Evolutionary conservation across 2,113 vertebrate species (phyloP), one percentile per base, ranked within the genome.

Genomic region (Monopterus albus): DNA sequence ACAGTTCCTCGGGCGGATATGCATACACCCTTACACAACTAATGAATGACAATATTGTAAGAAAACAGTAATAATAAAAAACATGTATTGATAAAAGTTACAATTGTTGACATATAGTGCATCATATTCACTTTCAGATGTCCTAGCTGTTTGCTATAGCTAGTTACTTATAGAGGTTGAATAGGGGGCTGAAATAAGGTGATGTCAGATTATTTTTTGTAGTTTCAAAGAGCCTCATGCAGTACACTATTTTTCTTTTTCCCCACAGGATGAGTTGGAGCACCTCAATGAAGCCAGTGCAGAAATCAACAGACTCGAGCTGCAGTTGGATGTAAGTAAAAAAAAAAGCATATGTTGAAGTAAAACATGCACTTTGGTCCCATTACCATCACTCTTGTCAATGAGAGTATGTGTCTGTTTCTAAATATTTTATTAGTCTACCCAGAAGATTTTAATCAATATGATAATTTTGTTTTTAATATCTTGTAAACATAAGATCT

Each of bases 231-330:
- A 2, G 14, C 21, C 15, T 38, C 11, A 68, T 36, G 13, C 55
- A 31, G 31, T 5, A 14, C 29, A 26, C 28, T 9, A 5, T 43
- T 33, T 15, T 5, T n/a, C n/a, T 0, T 46, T 7, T 28, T 10
- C 2, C 33, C 35, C 40, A 5, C 90, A 98, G 96, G 94, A 96
- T 33, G 96, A 98, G 81, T 84, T 98, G 85, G 96, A 98, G 50
- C 96, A 96, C 38, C 91, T 98, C 52, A 98, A 98, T 80, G 95
- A 97, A 91, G 96, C 96, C 75, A 97, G 96, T 0, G 96, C 94
- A 61, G 96, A 98, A 86, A 98, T 98, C 81, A 98, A 98, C 85
- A 92, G 83, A 18, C 93, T 96, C 29, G 96, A 98, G 56, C 92
- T 98, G 18, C 94, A 96, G 81, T 75, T 98, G 73, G 96, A 98